Evolutionary conservation across 2,113 vertebrate species (phyloP).

Genomic region (Rhynchomys soricoides): DNA sequence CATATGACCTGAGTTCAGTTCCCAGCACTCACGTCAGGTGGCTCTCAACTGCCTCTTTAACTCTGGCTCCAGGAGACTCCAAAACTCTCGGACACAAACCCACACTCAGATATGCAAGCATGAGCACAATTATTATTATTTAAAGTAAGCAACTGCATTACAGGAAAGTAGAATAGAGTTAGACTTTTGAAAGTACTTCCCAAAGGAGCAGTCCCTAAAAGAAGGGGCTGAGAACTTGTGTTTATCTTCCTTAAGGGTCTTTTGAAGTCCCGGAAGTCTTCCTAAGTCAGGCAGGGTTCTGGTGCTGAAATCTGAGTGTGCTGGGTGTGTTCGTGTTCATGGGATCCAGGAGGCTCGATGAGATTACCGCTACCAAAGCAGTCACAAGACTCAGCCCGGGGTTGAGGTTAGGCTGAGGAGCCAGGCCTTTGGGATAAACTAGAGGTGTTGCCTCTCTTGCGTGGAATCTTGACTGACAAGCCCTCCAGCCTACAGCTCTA

Average conservation of each 20-base stretch:
- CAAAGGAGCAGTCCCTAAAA: not conserved
- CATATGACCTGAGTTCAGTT: not conserved
- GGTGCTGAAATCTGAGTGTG: not conserved
- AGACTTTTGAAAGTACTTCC: constrained; percentile 45
- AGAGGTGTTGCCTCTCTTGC: not conserved
- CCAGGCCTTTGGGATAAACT: not conserved
- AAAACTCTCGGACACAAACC: not conserved
- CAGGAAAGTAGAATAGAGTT: not conserved
- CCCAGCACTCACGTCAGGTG: not conserved
- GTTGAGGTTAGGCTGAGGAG: not conserved
- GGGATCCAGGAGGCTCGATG: not conserved
- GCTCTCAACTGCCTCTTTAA: not conserved
- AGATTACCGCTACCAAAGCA: not conserved
- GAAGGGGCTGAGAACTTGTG: not conserved
- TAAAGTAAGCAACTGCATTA: not conserved
- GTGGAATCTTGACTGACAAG: not conserved
- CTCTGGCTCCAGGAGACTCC: not conserved
- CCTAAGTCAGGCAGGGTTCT: not conserved
- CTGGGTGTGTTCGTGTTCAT: not conserved
- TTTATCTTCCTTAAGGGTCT: not conserved
- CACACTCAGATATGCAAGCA: not conserved
- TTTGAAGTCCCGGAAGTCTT: not conserved
- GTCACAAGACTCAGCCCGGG: not conserved
- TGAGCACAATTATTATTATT: no score
- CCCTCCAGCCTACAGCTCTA: not conserved